These are phyloP conservation scores for Cervus canadensis DNA, from an alignment of 2,113 vertebrate genomes.

Conservation along the genomic window DNA sequence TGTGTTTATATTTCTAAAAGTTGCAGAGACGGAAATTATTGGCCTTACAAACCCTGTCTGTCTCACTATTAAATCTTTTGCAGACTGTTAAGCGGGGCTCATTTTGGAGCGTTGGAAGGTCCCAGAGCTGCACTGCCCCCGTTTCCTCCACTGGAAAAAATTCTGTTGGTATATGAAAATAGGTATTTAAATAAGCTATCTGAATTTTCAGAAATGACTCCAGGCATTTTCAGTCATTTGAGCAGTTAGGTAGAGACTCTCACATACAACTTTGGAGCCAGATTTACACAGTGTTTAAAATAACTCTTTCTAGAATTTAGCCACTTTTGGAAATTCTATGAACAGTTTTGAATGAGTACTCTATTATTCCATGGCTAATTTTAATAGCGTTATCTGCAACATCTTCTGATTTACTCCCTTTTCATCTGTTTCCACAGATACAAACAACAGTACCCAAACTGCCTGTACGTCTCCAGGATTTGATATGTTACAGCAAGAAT, in stretches of 20 bases:
- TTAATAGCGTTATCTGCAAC: background rate
- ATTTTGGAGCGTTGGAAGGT: conserved; percentile 18
- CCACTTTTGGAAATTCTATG: background rate
- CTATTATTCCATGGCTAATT: background rate
- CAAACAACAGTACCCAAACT: background rate
- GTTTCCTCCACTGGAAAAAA: conserved; percentile 47
- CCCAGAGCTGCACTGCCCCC: background rate
- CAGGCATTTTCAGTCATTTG: conserved; percentile 23
- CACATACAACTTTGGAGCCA: background rate
- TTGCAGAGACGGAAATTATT: conserved; percentile 32
- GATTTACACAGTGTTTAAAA: background rate
- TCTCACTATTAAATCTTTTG: conserved; percentile 61
- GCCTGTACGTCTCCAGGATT: background rate
- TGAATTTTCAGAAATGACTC: conserved; percentile 23
- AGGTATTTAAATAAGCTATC: conserved; percentile 25
- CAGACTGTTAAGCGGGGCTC: conserved; percentile 45
- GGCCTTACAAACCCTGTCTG: conserved; percentile 38
- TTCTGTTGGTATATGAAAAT: conserved; percentile 33
- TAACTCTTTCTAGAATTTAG: conserved; percentile 18
- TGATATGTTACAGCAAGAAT: background rate
- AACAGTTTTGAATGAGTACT: background rate
- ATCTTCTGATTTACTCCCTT: background rate
- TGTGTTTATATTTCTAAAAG: conserved; percentile 55
- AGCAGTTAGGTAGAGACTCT: background rate
- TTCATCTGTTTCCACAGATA: background rate